Percentiles rank a stretch among this genome's conserved stretches.
These are phyloP conservation scores for Labia minor DNA, from an alignment of 2,888 invertebrate species.

Conservation along the genomic window DNA sequence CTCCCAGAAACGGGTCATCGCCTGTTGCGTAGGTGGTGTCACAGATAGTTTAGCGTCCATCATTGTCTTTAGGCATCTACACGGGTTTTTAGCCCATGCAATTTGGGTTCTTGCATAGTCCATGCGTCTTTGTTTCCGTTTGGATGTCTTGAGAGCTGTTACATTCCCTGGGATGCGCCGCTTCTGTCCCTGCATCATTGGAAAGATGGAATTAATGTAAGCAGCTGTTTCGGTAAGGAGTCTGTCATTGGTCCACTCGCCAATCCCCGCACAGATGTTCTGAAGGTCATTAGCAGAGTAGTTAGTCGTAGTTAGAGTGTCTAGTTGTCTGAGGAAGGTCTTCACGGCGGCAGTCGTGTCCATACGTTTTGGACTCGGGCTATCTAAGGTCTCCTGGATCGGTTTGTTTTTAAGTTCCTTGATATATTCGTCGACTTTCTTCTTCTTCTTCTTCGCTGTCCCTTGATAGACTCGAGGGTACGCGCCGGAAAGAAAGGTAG, in stretches of 20 bases:
- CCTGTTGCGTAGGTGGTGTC: conserved; percentile 13
- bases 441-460: not conserved
- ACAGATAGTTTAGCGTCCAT: not conserved
- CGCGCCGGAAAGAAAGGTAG: not conserved
- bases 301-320: not conserved
- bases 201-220: not conserved
- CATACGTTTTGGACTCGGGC: no score
- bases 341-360: no score
- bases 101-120: not conserved
- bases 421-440: not conserved
- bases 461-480: not conserved
- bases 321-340: no score
- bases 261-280: not conserved
- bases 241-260: not conserved
- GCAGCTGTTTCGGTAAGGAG: not conserved
- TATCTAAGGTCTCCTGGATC: no score
- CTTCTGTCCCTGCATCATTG: no score
- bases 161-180: not conserved
- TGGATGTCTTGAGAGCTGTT: not conserved
- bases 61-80: no score
- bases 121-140: not conserved
- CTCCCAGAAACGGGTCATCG: not conserved
- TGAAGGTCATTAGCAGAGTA: not conserved
- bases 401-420: no score
- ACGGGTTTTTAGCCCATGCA: not conserved